Base-by-base conservation (phyloP, 2,797 vertebrate genomes). In the Chlorospingus flavigularis region DNA sequence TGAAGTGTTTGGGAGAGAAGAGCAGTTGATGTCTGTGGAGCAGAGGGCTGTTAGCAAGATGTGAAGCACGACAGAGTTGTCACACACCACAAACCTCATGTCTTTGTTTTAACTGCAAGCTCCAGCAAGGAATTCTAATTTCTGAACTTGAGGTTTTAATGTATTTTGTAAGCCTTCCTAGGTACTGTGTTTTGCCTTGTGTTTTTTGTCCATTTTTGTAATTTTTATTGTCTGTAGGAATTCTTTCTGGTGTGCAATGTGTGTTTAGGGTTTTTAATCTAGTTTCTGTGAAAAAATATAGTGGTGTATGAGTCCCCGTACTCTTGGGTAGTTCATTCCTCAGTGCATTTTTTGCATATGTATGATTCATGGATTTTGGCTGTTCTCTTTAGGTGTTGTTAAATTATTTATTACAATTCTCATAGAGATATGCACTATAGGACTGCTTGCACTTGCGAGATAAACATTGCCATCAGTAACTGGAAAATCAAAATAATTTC, bases 371-470 rank as follows among this genome's bases (percentile, higher is more conserved):
- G 28, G 14, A n/a, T 84, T 90, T 92, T 65, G 15, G 42, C 7
- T 47, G 13, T 47, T 63, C 8, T 48, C 48, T 60, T 80, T 28
- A 39, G 24, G 7, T 89, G 3, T 13, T 53, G 10, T 47, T 66
- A n/a, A 33, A 20, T 78, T 77, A 45, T 62, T 88, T 86, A 20
- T 90, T 80, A 17, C 28, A 37, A 9, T 55, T 78, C 20, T 55
- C 33, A 21, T 9, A 43, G 40, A 30, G 33, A 17, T 55, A 9
- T 18, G 6, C 7, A 15, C 43, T 86, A 6, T 30, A 66, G 17
- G 37, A 24, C 43, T 78, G 14, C n/a, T 89, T 42, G 24, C 0
- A 0, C 20, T 76, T 66, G 9, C 0, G 2, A 51, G 14, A 40
- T 58, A 30, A 71, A 24, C 20, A 26, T 66, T 55, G 10, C 23